phyloP scores from a whole-genome alignment of 2,797 vertebrate species.

The Oryzias dopingdopingensis region DNA sequence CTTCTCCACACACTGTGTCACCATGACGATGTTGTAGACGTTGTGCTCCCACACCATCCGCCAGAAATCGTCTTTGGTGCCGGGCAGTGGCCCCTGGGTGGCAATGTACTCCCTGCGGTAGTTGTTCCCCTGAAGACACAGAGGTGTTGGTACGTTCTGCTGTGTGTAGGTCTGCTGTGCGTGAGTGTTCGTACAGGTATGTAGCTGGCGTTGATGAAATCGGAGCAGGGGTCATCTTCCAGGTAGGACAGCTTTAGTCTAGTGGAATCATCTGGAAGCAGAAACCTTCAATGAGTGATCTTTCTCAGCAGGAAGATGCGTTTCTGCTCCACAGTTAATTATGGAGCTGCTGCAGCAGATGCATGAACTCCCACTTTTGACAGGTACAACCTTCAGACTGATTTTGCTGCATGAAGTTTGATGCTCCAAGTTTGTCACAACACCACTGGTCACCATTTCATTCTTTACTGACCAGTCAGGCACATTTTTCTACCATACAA shows the following conservation, averaged over 20 bases:
- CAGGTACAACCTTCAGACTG: too few relatives aligned
- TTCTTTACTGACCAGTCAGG: too few relatives aligned
- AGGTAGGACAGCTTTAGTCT: slow-evolving; percentile 91
- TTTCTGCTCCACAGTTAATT: too few relatives aligned
- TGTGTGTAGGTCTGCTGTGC: neutral
- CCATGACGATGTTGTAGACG: slow-evolving; percentile 92
- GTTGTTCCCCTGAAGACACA: slow-evolving; percentile 82
- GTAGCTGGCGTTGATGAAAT: slow-evolving; percentile 97
- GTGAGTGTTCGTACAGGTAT: slow-evolving; percentile 81
- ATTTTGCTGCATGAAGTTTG: too few relatives aligned
- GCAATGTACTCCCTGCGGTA: slow-evolving; percentile 92
- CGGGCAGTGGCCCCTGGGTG: slow-evolving; percentile 92
- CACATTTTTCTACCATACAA: too few relatives aligned
- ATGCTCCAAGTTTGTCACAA: too few relatives aligned
- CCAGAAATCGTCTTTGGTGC: slow-evolving; percentile 97
- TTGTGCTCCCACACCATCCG: slow-evolving; percentile 96
- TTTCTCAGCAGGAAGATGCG: too few relatives aligned
- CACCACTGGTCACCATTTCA: too few relatives aligned
- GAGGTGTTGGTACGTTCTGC: neutral
- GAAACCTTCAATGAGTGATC: neutral
- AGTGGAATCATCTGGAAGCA: slow-evolving; percentile 85
- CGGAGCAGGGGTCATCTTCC: slow-evolving; percentile 91
- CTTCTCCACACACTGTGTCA: slow-evolving; percentile 94
- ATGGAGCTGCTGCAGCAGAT: too few relatives aligned
- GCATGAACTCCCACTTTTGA: too few relatives aligned